A percentile compares a stretch with the other conserved stretches of the same genome.
phyloP scores from a whole-genome alignment of 2,113 vertebrate species.

The Callionymus lyra region DNA sequence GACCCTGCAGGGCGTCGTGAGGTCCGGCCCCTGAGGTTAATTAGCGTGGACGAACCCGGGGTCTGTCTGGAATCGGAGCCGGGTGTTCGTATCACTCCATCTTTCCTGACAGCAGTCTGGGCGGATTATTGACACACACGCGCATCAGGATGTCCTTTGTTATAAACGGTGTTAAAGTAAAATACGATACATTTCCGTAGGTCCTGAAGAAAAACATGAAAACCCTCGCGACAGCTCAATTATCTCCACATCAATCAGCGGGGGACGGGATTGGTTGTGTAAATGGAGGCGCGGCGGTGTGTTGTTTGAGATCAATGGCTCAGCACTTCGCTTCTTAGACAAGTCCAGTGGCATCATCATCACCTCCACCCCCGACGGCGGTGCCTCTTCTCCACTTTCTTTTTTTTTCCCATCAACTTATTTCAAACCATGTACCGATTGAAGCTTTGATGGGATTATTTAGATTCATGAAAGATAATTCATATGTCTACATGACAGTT shows the following conservation, averaged over 20 bases:
- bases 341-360: constrained; percentile 36
- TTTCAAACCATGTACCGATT: constrained; percentile 12
- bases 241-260: constrained; percentile 64
- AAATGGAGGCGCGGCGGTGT: constrained; percentile 51
- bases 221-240: constrained; percentile 62
- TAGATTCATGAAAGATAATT: too few relatives aligned
- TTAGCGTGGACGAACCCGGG: constrained; percentile 55
- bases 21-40: constrained; percentile 55
- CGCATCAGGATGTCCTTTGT: constrained; percentile 53
- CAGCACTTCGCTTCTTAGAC: constrained; percentile 43
- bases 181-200: constrained; percentile 58
- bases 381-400: constrained; percentile 22
- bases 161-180: constrained; percentile 54
- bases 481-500: too few relatives aligned
- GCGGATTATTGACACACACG: constrained; percentile 57
- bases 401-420: constrained; percentile 29
- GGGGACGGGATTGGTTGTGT: constrained; percentile 55
- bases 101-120: constrained; percentile 41
- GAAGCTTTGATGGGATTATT: constrained; percentile 7
- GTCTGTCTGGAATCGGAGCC: constrained; percentile 33
- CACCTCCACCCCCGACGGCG: constrained; percentile 29
- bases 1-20: constrained; percentile 50
- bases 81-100: constrained; percentile 37
- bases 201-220: constrained; percentile 47
- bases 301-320: constrained; percentile 58